Base-by-base conservation (phyloP, 1,140 invertebrate species). In the Ceratosolen solmsi region DNA sequence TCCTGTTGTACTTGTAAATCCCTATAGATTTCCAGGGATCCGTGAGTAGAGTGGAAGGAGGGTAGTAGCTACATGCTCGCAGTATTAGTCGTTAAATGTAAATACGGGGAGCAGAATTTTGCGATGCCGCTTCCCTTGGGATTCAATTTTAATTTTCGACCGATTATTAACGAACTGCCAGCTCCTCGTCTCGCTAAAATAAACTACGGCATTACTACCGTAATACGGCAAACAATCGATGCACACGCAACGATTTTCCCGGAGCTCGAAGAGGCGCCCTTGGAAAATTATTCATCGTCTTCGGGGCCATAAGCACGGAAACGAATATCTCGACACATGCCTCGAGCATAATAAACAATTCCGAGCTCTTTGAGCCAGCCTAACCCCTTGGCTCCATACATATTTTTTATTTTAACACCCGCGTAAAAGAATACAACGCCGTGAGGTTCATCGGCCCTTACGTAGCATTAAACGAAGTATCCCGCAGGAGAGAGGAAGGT, bases 321-420 rank as follows among this genome's bases (percentile, higher is more conserved):
- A 80, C 41, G 72, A 74, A 65, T 80, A 80, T 38, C 60, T 46
- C 27, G 38, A 8, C 1, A n/a, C 30, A 30, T 49, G 5, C 25
- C 36, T 54, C 27, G 27, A 38, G 33, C 27, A 65, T 38, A 80
- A 74, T 80, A 80, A 80, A 80, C 79, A 80, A 80, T 80, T 15
- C 38, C 15, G 25, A 33, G 70, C 56, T 80, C 72, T 49, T 46
- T 15, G 36, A 49, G 36, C n/a, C 33, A 20, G 30, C 30, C 38
- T n/a, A n/a, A n/a, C n/a, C 27, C 60, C 60, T 49, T 63, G 51
- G 74, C 36, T 65, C 60, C 41, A 70, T 49, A 46, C 36, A 41
- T 79, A 74, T 70, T 73, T 70, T 73, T 51, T 54, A 60, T 73
- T 80, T 73, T 80, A 80, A 80, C 56, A 25, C 71, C 41, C 56